Percentiles rank a stretch among this genome's conserved stretches.
Evolutionary conservation across 2,113 vertebrate species (phyloP).

Genomic region (Arizona elegans): DNA sequence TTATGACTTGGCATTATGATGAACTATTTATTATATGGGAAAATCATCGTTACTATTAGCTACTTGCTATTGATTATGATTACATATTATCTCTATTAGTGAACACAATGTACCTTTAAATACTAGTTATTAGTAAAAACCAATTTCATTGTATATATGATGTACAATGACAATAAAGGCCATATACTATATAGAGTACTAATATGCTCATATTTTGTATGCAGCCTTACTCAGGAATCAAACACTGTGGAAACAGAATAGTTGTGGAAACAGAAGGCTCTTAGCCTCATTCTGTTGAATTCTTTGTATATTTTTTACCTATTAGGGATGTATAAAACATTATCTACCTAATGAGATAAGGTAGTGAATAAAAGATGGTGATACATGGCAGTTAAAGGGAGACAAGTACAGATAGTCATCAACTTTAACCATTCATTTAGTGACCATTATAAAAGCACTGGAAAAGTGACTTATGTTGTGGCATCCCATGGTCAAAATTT

Average conservation of each 20-base stretch:
- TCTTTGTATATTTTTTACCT: background rate
- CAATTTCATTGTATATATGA: too few relatives aligned
- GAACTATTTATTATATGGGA: background rate
- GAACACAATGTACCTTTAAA: background rate
- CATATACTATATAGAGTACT: background rate
- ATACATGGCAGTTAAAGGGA: background rate
- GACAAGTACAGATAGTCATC: background rate
- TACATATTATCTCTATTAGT: background rate
- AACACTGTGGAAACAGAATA: background rate
- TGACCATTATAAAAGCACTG: background rate
- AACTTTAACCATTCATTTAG: background rate
- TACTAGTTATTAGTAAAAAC: background rate
- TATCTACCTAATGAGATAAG: background rate
- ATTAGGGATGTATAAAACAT: background rate
- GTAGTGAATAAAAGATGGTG: background rate
- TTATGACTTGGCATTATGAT: background rate
- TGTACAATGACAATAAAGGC: too few relatives aligned
- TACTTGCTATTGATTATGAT: background rate
- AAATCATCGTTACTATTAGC: background rate
- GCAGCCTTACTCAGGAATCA: background rate
- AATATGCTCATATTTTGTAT: background rate
- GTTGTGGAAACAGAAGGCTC: background rate
- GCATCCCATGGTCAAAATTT: background rate
- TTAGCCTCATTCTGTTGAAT: background rate
- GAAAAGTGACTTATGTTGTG: background rate